Conservation (phyloP, 2,888 invertebrate genomes). For the Anoncus sp. region DNA sequence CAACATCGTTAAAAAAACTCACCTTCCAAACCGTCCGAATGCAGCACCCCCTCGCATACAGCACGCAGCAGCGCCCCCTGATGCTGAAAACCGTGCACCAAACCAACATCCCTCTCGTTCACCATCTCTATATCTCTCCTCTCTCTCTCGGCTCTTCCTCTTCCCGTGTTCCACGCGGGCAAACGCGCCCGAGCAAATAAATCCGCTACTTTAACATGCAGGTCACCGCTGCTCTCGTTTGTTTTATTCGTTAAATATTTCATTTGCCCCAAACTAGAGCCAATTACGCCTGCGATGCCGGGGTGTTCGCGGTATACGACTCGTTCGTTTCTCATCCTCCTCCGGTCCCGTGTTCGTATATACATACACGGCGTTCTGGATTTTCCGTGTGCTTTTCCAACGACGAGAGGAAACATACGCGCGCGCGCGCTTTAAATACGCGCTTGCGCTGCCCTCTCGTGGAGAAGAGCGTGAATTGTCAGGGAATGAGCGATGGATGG, state of each 20-base stretch:
- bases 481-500: slow-evolving; percentile 40
- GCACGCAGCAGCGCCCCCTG: slow-evolving; percentile 12
- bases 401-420: slow-evolving; percentile 20
- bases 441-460: slow-evolving; percentile 2
- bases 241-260: slow-evolving; percentile 83
- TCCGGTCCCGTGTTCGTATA: slow-evolving; percentile 2
- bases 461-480: slow-evolving; percentile 8
- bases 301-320: slow-evolving; percentile 43
- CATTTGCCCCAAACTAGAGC: slow-evolving; percentile 80
- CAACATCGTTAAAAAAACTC: background rate
- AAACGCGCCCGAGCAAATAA: slow-evolving; percentile 78
- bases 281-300: slow-evolving; percentile 73
- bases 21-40: slow-evolving; percentile 8
- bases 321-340: slow-evolving; percentile 45
- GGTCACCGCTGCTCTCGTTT: slow-evolving; percentile 81
- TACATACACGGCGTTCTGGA: background rate
- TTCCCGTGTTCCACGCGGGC: slow-evolving; percentile 53
- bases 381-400: slow-evolving; percentile 23
- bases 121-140: slow-evolving; percentile 53
- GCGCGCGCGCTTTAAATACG: background rate
- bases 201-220: slow-evolving; percentile 82
- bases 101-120: slow-evolving; percentile 19
- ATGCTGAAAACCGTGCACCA: slow-evolving; percentile 16
- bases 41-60: background rate
- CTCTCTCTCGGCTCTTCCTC: slow-evolving; percentile 39